Base-by-base conservation (phyloP, 2,888 invertebrate species). In the Lasioglossum villosulum region DNA sequence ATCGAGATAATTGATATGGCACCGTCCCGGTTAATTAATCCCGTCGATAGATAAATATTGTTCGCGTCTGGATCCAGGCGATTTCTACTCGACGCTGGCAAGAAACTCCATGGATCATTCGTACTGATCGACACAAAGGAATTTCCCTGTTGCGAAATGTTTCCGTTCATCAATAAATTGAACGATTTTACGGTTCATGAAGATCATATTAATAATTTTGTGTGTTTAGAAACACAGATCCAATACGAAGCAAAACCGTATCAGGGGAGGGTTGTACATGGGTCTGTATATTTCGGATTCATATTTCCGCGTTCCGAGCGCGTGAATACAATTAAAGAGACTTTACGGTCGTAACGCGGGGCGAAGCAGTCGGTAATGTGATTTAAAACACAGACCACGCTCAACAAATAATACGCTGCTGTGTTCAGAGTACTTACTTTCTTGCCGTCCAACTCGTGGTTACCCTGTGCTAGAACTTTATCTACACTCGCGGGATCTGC, bases 371-470 rank as follows among this genome's bases (percentile, higher is more conserved):
- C 27, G 48, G 52, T 52, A 77, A 48, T 34, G 19, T 34, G 68
- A 68, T 68, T 68, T 68, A 78, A 71, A 78, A 48, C 16, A 42
- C 48, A 73, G 39, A 71, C 14, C n/a, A 10, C 14, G n/a, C 34
- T 27, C 30, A n/a, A 59, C 16, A 52, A 19, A 56, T 45, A 72
- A 39, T 52, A 56, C 2, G 4, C 12, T n/a, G 16, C 8, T 63
- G 16, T 23, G 56, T 34, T 71, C 16, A 19, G 48, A 70, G 52
- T 94, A 95, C 96, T 97, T 96, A 99, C 99, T 98, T 99, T 99
- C 97, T 99, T 99, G 95, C 99, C 99, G 96, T 99, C 99, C 96
- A 99, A 97, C 96, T 99, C 99, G 96, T 99, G 99, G 96, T 98
- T 98, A 96, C 98, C 98, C 96, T 98, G 98, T 95, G 98, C 98